A percentile compares a stretch with the other conserved stretches of the same genome.
Evolutionary conservation across 2,113 vertebrate species (phyloP).

Genomic region (Corythoichthys haematopterus): DNA sequence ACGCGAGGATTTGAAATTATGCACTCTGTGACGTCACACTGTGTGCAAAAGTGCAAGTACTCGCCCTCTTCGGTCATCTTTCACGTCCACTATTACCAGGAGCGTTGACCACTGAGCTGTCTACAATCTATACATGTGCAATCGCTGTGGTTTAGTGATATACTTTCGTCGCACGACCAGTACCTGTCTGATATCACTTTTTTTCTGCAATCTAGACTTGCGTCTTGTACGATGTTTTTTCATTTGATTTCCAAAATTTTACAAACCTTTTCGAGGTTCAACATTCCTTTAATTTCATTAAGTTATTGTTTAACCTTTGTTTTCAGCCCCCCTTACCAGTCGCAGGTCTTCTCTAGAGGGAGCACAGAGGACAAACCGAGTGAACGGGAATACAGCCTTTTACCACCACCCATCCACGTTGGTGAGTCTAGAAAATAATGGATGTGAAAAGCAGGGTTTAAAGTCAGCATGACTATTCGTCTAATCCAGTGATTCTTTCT

Average conservation of each 20-base stretch:
- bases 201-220: too few species aligned
- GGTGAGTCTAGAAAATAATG: conserved; percentile 74
- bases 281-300: background rate
- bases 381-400: conserved; percentile 81
- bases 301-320: conserved; percentile 5
- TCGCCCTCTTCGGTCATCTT: too few species aligned
- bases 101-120: too few species aligned
- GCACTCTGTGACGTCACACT: too few species aligned
- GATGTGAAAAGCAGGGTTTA: background rate
- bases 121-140: too few species aligned
- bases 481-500: conserved; percentile 10
- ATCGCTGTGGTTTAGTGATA: too few species aligned
- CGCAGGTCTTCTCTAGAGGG: conserved; percentile 80
- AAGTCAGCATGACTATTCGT: background rate
- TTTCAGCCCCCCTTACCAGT: conserved; percentile 80
- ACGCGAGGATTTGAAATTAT: too few species aligned
- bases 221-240: background rate
- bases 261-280: background rate
- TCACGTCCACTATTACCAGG: too few species aligned
- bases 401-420: conserved; percentile 92
- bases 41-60: too few species aligned
- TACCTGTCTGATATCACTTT: too few species aligned
- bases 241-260: background rate
- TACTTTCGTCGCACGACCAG: too few species aligned
- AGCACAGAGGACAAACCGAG: conserved; percentile 83